Evolutionary conservation across 1,140 invertebrate species (phyloP).

Genomic region (Leptinotarsa lineolata): DNA sequence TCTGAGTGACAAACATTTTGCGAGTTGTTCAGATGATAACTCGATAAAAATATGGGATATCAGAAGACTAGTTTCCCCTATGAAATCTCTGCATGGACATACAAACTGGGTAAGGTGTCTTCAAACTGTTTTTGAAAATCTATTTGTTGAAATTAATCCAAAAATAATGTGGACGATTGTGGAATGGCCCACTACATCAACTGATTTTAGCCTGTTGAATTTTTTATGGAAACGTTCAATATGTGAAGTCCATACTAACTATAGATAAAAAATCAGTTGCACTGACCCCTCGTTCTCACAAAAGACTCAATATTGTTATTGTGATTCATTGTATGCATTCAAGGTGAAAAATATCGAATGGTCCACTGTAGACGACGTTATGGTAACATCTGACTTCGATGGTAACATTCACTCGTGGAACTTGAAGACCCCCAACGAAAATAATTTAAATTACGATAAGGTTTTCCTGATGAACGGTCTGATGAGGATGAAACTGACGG

Average conservation of each 20-base stretch:
- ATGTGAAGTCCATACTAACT: no score
- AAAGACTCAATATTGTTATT: no score
- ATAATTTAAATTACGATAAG: conserved; percentile 75
- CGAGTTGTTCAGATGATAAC: conserved; percentile 91
- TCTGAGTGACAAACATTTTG: conserved; percentile 84
- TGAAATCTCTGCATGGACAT: conserved; percentile 81
- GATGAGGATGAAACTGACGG: conserved; percentile 86
- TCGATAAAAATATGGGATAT: conserved; percentile 92
- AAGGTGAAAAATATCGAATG: conserved; percentile 91
- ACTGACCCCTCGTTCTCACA: no score
- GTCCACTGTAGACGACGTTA: conserved; percentile 79
- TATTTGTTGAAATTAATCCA: no score
- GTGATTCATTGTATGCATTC: neutral
- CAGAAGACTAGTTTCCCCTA: conserved; percentile 77
- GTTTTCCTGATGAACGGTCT: conserved; percentile 81
- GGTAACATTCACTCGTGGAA: conserved; percentile 94
- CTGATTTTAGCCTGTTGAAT: no score
- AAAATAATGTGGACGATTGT: no score
- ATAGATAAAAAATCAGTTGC: no score
- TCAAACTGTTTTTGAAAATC: no score
- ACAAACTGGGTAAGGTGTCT: conserved; percentile 77
- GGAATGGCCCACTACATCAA: no score
- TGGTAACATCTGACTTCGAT: conserved; percentile 91
- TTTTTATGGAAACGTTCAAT: no score
- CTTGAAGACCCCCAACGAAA: conserved; percentile 84